phyloP scores from a whole-genome alignment of 2,113 vertebrate species.

The Myiopsitta monachus region DNA sequence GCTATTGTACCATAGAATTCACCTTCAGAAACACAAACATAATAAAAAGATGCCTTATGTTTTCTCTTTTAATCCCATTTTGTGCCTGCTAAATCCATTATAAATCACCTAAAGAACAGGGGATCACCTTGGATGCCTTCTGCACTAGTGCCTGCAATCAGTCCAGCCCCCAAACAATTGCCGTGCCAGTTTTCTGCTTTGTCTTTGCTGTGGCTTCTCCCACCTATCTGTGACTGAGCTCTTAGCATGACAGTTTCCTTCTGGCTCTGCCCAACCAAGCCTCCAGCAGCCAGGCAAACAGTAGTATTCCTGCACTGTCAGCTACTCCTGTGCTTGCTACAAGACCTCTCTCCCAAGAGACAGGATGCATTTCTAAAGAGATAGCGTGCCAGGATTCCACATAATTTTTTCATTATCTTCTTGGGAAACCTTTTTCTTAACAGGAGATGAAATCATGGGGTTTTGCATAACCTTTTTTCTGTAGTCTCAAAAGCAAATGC shows the following conservation, averaged over 20 bases:
- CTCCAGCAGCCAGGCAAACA: not conserved
- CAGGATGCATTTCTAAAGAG: not conserved
- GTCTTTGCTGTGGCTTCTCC: not conserved
- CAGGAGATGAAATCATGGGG: not conserved
- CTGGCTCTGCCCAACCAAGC: not conserved
- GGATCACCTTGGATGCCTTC: not conserved
- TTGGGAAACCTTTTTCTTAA: not conserved
- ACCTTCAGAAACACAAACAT: not conserved
- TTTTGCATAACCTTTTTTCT: not conserved
- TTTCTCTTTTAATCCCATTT: not conserved
- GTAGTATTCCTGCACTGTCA: not conserved
- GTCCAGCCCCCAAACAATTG: not conserved
- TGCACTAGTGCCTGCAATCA: not conserved
- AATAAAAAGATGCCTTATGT: not conserved
- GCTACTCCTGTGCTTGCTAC: not conserved
- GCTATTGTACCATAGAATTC: not conserved
- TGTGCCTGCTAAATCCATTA: not conserved
- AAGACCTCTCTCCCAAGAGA: not conserved
- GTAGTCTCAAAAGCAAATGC: not conserved
- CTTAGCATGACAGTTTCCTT: not conserved
- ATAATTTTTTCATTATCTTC: not conserved
- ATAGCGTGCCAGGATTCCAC: not conserved
- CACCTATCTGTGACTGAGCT: not conserved
- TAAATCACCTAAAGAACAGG: not conserved
- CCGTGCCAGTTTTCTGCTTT: not conserved